phyloP scores from a whole-genome alignment of 2,888 invertebrate species.

The Netelia virgata region DNA sequence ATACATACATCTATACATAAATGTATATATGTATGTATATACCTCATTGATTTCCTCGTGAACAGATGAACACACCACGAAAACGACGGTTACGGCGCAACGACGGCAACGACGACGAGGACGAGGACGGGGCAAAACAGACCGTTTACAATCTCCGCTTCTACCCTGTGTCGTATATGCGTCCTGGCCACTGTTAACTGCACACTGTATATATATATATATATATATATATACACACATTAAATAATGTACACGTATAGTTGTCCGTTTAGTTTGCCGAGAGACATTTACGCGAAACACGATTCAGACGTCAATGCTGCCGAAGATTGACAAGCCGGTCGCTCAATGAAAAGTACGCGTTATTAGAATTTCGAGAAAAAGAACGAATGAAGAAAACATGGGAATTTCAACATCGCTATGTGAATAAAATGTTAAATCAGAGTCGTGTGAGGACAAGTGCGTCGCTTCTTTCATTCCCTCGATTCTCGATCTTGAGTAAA shows the following conservation, averaged over 20 bases:
- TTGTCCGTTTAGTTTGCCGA: neutral
- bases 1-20: neutral
- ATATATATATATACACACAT: neutral
- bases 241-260: neutral
- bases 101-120: conserved; percentile 21
- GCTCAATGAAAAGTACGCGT: neutral
- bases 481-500: no score
- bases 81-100: conserved; percentile 23
- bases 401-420: no score
- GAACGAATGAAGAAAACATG: neutral
- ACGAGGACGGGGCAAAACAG: conserved; percentile 38
- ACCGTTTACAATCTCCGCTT: conserved; percentile 50
- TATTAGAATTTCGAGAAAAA: neutral
- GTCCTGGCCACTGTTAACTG: conserved; percentile 11
- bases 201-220: conserved; percentile 3
- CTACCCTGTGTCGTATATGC: conserved; percentile 36
- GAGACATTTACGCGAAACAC: conserved; percentile 15
- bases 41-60: conserved; percentile 51
- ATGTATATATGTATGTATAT: conserved; percentile 18
- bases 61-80: conserved; percentile 49
- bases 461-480: no score
- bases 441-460: no score
- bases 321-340: conserved; percentile 14
- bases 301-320: conserved; percentile 44
- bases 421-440: no score